Base-by-base conservation (phyloP, 2,113 vertebrate genomes). In the Lichenostomus cassidix region DNA sequence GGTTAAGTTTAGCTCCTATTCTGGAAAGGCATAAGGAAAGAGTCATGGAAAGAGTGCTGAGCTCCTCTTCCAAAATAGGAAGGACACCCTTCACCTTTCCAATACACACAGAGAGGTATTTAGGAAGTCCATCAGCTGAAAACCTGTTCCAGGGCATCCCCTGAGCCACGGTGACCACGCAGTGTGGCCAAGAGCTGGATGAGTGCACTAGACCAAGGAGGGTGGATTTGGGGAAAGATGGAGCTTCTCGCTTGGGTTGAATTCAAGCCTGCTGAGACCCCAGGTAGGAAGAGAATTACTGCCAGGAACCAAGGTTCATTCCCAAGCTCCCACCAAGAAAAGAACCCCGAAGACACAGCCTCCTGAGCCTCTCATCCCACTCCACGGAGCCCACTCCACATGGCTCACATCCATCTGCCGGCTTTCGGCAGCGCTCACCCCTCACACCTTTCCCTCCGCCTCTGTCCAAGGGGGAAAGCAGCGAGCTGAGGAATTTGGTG, bases 401-500 rank as follows among this genome's bases (percentile, higher is more conserved):
- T 11, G 60, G 88, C 79, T 76, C n/a, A 0, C 42, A 28, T 87
- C 87, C 73, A 19, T 25, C 7, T 13, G 15, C 71, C 0, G 7
- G n/a, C 24, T 76, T 41, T 46, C 64, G 3, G 87, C 94, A 91
- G 80, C 19, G 12, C 92, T 96, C 93, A 49, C 95, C 94, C 83
- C 90, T 91, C 92, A 82, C 96, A 95, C 96, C 96, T 92, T 95
- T 62, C 81, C 80, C 95, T 94, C 87, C 10, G 3, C 85, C 94
- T 89, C 81, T 31, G 56, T 68, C 85, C 91, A 29, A 88, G 55
- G 35, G 87, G 83, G 75, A 97, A 94, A 96, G 97, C 94, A 96
- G 87, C 3, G 21, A 96, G 96, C 86, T 53, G 92, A 98, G 92
- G 96, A 98, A 98, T 97, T 97, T 93, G 67, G 95, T 95, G 94